Evolutionary conservation across 1,140 invertebrate genomes (phyloP), one percentile per base, ranked within the genome.

Genomic region (Anoplolepis gracilipes): DNA sequence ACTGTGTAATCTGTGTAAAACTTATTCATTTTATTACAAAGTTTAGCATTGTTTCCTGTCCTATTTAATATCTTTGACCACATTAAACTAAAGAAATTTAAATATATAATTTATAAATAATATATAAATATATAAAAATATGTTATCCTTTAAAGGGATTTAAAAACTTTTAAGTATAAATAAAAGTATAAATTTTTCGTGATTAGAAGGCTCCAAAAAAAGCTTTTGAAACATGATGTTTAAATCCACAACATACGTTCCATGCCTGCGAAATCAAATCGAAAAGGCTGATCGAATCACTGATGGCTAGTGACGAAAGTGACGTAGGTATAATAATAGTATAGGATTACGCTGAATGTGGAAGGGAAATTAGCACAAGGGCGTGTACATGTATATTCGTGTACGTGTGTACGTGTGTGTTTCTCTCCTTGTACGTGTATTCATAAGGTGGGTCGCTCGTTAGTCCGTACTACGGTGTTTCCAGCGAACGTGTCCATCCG

Each of bases 401-500:
- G 59, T 65, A 33, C 22, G 46, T 77, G 28, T 73, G 36, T 62
- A 16, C 61, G 25, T 57, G 49, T 87, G n/a, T 67, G 30, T 84
- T 88, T 69, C 67, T 62, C 55, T 82, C 7, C 67, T 73, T 73
- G 67, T 82, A 73, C 19, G 39, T 73, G 72, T 82, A 59, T 81
- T 49, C 30, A 59, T 36, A 67, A 90, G 75, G 88, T 87, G 85
- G 69, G 72, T 87, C 70, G 76, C 85, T 87, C 67, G 84, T 88
- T 87, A 88, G 87, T 90, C 62, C 16, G 84, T 88, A 86, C 36
- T 64, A 75, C 73, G 77, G 86, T 89, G 88, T 85, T 88, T 69
- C 67, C 77, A 90, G 88, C 85, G 87, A 87, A 86, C 79, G 89
- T 88, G 85, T 89, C 55, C 90, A 91, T 91, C 90, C 90, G 90